Conservation (phyloP, 2,888 invertebrate species). For the Pammene aurita region DNA sequence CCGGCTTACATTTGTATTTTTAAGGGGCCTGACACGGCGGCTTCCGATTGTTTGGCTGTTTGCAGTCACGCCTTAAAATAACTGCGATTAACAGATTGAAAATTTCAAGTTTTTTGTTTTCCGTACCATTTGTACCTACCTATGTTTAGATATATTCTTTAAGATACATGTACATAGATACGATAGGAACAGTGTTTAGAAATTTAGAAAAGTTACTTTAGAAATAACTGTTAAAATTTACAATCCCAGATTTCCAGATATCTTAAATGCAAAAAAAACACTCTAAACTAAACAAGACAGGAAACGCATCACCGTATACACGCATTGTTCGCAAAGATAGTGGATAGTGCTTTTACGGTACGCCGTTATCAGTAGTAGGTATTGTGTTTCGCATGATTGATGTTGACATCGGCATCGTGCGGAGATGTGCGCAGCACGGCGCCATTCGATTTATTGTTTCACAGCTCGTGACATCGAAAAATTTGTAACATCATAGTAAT, state of each 20-base stretch:
- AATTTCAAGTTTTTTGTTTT: too few species aligned
- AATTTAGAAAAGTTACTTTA: too few species aligned
- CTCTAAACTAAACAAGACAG: background rate
- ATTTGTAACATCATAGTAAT: background rate
- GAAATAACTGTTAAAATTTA: too few species aligned
- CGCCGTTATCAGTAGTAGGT: constrained; percentile 41
- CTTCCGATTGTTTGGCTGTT: constrained; percentile 16
- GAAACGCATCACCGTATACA: background rate
- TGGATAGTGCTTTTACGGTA: constrained; percentile 42
- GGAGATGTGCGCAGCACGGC: constrained; percentile 41
- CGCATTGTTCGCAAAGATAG: constrained; percentile 21
- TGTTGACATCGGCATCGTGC: constrained; percentile 42
- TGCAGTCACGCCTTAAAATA: constrained; percentile 21
- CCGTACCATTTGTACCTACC: too few species aligned
- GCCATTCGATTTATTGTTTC: background rate
- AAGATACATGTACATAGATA: background rate
- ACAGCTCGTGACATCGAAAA: background rate
- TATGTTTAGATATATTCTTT: too few species aligned
- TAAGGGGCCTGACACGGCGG: constrained; percentile 35
- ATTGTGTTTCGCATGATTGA: constrained; percentile 54
- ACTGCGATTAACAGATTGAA: background rate
- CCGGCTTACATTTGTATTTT: constrained; percentile 49
- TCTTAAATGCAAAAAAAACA: background rate
- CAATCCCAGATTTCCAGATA: too few species aligned
- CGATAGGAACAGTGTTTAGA: background rate